phyloP scores from a whole-genome alignment of 2,888 invertebrate genomes.

The Dichetophora obliterata region DNA sequence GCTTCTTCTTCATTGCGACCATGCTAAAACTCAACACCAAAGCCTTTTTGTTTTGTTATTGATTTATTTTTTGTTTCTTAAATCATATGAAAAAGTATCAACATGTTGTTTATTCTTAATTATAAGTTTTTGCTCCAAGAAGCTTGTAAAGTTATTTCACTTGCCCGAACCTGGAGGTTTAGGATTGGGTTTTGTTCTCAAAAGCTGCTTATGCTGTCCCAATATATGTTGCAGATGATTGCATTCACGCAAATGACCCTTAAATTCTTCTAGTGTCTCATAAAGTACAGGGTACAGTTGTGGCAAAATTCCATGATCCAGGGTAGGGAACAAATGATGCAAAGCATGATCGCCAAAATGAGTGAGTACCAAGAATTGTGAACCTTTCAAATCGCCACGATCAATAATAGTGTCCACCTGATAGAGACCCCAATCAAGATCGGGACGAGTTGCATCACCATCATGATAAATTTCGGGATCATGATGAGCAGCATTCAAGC shows the following conservation, averaged over 20 bases:
- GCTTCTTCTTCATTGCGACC: too few species aligned
- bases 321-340: slow-evolving; percentile 85
- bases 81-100: too few species aligned
- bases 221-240: slow-evolving; percentile 75
- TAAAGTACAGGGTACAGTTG: slow-evolving; percentile 74
- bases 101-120: too few species aligned
- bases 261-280: slow-evolving; percentile 66
- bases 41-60: too few species aligned
- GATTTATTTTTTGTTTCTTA: too few species aligned
- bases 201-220: slow-evolving; percentile 77
- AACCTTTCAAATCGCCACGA: slow-evolving; percentile 77
- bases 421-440: slow-evolving; percentile 82
- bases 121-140: too few species aligned
- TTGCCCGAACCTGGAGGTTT: slow-evolving; percentile 57
- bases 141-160: neutral
- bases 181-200: slow-evolving; percentile 70
- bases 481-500: slow-evolving; percentile 82
- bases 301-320: slow-evolving; percentile 81
- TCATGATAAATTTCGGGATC: slow-evolving; percentile 85
- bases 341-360: slow-evolving; percentile 83
- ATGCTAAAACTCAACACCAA: too few species aligned
- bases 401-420: slow-evolving; percentile 83
- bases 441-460: slow-evolving; percentile 74
- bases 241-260: slow-evolving; percentile 66
- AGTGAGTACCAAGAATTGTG: slow-evolving; percentile 77